Percentiles rank a stretch among this genome's conserved stretches.
These are phyloP conservation scores for Siderastrea radians DNA, from an alignment of 92 coral and sea anemone species.

Conservation along the genomic window DNA sequence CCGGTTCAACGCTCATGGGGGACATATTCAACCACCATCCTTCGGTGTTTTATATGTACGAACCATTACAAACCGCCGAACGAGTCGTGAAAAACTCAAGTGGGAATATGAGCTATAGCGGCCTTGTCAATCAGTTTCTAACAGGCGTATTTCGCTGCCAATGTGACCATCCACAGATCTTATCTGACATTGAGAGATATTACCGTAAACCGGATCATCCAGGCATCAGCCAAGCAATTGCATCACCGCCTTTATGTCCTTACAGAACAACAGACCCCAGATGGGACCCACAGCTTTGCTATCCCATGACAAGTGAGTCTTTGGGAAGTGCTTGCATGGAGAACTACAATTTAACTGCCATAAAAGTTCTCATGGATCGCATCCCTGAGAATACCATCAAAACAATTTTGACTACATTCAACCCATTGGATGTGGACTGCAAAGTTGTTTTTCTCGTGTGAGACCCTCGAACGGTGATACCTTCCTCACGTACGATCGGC, in stretches of 20 bases:
- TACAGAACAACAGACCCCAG: slow-evolving; percentile 39
- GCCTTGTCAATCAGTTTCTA: slow-evolving; percentile 11
- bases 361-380: slow-evolving; percentile 49
- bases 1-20: slow-evolving; percentile 27
- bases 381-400: slow-evolving; percentile 36
- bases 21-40: slow-evolving; percentile 42
- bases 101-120: not conserved
- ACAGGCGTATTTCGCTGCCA: slow-evolving; percentile 21
- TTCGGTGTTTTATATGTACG: slow-evolving; percentile 37
- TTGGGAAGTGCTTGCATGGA: slow-evolving; percentile 18
- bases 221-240: slow-evolving; percentile 10
- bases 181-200: not conserved
- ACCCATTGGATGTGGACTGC: slow-evolving; percentile 29
- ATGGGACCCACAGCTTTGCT: slow-evolving; percentile 40
- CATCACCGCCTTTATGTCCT: slow-evolving; percentile 47
- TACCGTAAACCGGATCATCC: slow-evolving; percentile 15
- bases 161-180: slow-evolving; percentile 5
- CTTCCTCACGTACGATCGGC: slow-evolving; percentile 19
- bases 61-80: slow-evolving; percentile 34
- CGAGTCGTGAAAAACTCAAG: not conserved
- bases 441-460: slow-evolving; percentile 35
- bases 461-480: slow-evolving; percentile 49
- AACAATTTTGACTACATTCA: slow-evolving; percentile 21
- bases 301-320: slow-evolving; percentile 37
- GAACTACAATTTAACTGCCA: slow-evolving; percentile 35